A percentile compares a stretch with the other conserved stretches of the same genome.
These are phyloP conservation scores for Brenthis hecate DNA, from an alignment of 2,888 invertebrate genomes.

Conservation along the genomic window DNA sequence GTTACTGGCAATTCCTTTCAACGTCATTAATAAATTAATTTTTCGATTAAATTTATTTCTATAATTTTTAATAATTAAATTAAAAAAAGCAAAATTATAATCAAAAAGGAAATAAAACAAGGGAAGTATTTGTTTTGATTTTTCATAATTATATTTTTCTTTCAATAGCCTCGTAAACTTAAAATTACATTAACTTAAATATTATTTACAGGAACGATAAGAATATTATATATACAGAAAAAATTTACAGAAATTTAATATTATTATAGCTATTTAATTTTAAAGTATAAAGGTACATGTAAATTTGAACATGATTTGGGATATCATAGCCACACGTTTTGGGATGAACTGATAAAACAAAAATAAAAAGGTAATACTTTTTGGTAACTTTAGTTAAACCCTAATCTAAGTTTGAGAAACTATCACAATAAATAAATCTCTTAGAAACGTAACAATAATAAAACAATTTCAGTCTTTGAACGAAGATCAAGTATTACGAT, in stretches of 20 bases:
- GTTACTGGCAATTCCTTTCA: too few species aligned
- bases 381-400: constrained; percentile 78
- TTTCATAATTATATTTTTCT: constrained; percentile 55
- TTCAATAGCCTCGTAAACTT: constrained; percentile 67
- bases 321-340: constrained; percentile 71
- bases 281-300: constrained; percentile 44
- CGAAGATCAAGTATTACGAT: constrained; percentile 45
- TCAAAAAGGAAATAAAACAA: constrained; percentile 23
- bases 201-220: constrained; percentile 63
- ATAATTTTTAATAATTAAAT: too few species aligned
- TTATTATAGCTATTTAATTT: constrained; percentile 26
- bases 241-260: constrained; percentile 22
- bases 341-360: constrained; percentile 52
- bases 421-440: constrained; percentile 79
- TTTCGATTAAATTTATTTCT: neutral
- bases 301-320: constrained; percentile 53
- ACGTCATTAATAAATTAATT: neutral
- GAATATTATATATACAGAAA: constrained; percentile 43
- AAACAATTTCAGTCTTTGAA: constrained; percentile 75
- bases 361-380: constrained; percentile 77
- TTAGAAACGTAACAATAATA: constrained; percentile 72
- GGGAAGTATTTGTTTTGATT: constrained; percentile 34
- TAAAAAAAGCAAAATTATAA: too few species aligned
- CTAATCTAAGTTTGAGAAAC: constrained; percentile 59
- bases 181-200: constrained; percentile 49